Conservation (phyloP, 2,113 vertebrate genomes). For the Scopus umbretta region DNA sequence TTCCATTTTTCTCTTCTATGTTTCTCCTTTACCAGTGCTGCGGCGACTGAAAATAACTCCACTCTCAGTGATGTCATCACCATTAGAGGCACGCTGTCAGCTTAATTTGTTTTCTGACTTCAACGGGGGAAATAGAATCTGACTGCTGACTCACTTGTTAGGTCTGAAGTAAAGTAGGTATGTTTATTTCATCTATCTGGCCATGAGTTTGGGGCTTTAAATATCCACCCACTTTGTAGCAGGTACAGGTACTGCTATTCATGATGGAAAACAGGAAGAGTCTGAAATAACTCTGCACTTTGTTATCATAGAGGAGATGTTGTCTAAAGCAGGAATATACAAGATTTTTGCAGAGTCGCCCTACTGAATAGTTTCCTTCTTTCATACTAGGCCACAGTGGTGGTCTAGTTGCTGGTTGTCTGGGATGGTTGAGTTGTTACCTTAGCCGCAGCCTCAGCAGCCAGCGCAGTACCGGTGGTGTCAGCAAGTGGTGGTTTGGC, state of each 20-base stretch:
- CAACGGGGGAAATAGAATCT: slow-evolving; percentile 10
- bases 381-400: not conserved
- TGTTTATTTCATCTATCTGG: slow-evolving; percentile 7
- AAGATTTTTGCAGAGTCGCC: not conserved
- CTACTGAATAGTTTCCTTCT: not conserved
- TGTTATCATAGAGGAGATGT: not conserved
- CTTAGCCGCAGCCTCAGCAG: not conserved
- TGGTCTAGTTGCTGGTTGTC: not conserved
- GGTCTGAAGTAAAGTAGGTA: not conserved
- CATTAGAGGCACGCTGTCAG: not conserved
- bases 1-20: not conserved
- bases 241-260: not conserved
- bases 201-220: not conserved
- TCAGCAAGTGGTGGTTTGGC: not conserved
- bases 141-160: slow-evolving; percentile 55
- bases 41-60: slow-evolving; percentile 27
- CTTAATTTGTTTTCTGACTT: slow-evolving; percentile 53
- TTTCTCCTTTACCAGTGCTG: not conserved
- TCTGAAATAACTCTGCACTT: not conserved
- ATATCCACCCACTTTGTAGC: not conserved
- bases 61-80: slow-evolving; percentile 12
- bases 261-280: not conserved
- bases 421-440: not conserved
- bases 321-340: not conserved
- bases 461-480: not conserved